Evolutionary conservation across 1,140 invertebrate genomes (phyloP), one percentile per base, ranked within the genome.

Genomic region (Bombyx mori): DNA sequence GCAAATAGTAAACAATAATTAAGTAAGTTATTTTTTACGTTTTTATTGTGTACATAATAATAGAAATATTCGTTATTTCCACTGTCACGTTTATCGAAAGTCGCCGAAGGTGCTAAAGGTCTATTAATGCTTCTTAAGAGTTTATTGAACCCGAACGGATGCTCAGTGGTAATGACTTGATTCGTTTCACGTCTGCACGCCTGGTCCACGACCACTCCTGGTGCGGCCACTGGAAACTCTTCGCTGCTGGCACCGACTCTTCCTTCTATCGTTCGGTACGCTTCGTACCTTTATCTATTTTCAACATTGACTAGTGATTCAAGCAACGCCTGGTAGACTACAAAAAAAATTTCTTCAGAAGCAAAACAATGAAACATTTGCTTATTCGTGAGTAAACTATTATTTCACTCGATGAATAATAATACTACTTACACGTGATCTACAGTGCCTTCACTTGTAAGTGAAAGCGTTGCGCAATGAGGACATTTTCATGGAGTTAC

Each of bases 1-100:
- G 83, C 82, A 77, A 86, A 86, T 81, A 73, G 80, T 82, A 84
- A 78, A 82, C 69, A 81, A 84, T 86, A 85, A 85, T 87, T 86
- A 87, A 87, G 82, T 87, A 87, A 86, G 84, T 87, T 87, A 86
- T 87, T 87, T 87, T 86, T 87, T 85, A 87, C 84, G 82, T 87
- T 87, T 87, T 80, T 88, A 88, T 79, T 73, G 76, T 85, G 81
- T 83, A 82, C 79, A 88, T 82, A 87, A 79, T 76, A 73, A 73
- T 65, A 51, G 57, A 76, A 75, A 73, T 68, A 79, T 83, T 83
- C 79, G 79, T 85, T 86, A 77, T 82, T 81, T 83, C 77, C 79
- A 82, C 62, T 79, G 70, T 75, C 82, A 67, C 75, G 76, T 62
- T 80, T 80, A 73, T 74, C 71, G 61, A 57, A 79, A 75, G 77